Conservation (phyloP, 2,888 invertebrate genomes). For the Rhingia rostrata region DNA sequence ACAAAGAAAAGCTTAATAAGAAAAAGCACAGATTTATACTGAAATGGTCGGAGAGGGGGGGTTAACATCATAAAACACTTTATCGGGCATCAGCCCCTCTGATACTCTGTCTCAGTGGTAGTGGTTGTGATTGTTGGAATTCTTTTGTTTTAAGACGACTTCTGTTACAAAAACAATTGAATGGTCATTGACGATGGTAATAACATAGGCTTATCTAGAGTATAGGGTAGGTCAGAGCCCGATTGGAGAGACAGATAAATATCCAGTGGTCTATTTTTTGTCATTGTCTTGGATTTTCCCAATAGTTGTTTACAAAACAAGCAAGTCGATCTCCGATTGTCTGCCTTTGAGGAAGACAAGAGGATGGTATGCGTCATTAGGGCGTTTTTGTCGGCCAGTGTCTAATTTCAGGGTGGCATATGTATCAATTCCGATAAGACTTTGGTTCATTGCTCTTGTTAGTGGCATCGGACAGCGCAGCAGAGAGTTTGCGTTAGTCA, state of each 20-base stretch:
- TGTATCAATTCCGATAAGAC: neutral
- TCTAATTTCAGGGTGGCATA: no score
- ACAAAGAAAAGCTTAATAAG: conserved; percentile 35
- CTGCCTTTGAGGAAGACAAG: neutral
- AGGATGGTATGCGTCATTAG: conserved; percentile 26
- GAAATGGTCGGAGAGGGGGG: neutral
- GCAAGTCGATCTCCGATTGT: neutral
- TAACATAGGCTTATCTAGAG: conserved; percentile 7
- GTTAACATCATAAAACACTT: conserved; percentile 43
- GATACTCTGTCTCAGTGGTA: conserved; percentile 39
- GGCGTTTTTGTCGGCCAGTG: neutral
- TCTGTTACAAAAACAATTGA: conserved; percentile 17
- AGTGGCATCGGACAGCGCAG: neutral
- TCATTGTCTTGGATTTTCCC: no score
- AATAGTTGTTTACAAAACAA: neutral
- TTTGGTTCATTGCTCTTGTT: conserved; percentile 10
- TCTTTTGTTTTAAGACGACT: conserved; percentile 42
- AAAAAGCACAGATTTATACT: neutral
- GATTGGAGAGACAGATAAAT: conserved; percentile 27
- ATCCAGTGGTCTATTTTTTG: neutral
- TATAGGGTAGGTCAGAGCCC: conserved; percentile 43
- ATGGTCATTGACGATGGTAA: conserved; percentile 23
- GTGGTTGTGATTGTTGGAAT: conserved; percentile 25
- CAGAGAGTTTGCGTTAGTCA: neutral
- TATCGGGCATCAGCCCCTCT: conserved; percentile 57